Conservation (phyloP, 2,113 vertebrate species). For the Macquaria australasica region DNA sequence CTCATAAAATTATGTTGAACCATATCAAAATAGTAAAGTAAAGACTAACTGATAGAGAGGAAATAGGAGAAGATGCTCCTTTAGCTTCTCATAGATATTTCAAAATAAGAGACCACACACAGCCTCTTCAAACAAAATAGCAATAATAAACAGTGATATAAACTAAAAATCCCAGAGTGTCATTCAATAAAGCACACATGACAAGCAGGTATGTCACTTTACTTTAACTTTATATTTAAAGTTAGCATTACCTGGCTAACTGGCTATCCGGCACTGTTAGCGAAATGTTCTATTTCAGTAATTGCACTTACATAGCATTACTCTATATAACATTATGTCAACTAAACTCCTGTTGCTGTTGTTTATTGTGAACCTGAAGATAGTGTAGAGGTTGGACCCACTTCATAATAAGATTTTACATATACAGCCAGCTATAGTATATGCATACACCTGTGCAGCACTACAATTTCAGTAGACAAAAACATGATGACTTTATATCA, state of each 20-base stretch:
- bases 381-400: background rate
- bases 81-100: background rate
- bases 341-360: background rate
- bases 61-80: background rate
- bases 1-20: background rate
- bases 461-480: background rate
- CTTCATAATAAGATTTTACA: background rate
- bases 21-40: background rate
- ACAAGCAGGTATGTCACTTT: background rate
- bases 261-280: too few species aligned
- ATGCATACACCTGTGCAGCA: constrained; percentile 1
- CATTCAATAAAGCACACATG: background rate
- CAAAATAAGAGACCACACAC: background rate
- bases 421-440: background rate
- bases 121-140: background rate
- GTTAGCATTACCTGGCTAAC: background rate
- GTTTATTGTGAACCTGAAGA: background rate
- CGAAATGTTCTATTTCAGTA: background rate
- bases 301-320: background rate
- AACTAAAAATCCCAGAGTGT: background rate
- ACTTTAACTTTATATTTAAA: background rate
- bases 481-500: background rate
- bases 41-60: background rate
- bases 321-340: background rate
- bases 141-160: background rate